Conservation (phyloP, 2,888 invertebrate species). For the Heliconius aoede region DNA sequence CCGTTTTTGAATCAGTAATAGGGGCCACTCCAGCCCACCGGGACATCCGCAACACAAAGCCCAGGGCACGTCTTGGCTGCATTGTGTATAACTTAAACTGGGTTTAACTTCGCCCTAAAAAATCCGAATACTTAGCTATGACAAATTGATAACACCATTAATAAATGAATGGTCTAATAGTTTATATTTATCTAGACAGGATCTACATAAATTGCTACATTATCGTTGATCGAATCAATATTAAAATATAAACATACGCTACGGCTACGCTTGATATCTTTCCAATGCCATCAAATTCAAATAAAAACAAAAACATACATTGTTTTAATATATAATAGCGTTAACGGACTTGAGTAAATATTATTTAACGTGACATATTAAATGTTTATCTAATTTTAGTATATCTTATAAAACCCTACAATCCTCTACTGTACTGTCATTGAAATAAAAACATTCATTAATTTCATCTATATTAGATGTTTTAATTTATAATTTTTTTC, state of each 20-base stretch:
- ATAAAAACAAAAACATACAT: conserved; percentile 15
- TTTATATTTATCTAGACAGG: conserved; percentile 9
- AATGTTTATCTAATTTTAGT: conserved; percentile 18
- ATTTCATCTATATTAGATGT: too few species aligned
- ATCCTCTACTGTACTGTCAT: not conserved
- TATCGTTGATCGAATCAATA: conserved; percentile 8
- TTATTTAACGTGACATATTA: not conserved
- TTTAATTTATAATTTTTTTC: too few species aligned
- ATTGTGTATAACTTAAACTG: not conserved
- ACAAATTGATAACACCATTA: not conserved
- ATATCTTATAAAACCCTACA: not conserved
- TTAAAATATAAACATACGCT: not conserved
- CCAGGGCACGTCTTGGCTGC: conserved; percentile 13
- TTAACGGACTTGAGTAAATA: conserved; percentile 6
- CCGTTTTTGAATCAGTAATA: conserved; percentile 23
- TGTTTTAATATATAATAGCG: conserved; percentile 3
- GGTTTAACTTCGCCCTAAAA: not conserved
- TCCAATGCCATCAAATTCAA: conserved; percentile 17
- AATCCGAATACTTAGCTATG: not conserved
- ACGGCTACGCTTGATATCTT: not conserved
- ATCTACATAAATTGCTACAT: not conserved
- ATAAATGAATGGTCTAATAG: not conserved
- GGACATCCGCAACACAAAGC: conserved; percentile 34
- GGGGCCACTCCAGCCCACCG: conserved; percentile 39
- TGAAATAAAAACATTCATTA: too few species aligned